Percentiles rank a stretch among this genome's conserved stretches.
Evolutionary conservation across 1,140 invertebrate species (phyloP).

Genomic region (Temnothorax nylanderi): DNA sequence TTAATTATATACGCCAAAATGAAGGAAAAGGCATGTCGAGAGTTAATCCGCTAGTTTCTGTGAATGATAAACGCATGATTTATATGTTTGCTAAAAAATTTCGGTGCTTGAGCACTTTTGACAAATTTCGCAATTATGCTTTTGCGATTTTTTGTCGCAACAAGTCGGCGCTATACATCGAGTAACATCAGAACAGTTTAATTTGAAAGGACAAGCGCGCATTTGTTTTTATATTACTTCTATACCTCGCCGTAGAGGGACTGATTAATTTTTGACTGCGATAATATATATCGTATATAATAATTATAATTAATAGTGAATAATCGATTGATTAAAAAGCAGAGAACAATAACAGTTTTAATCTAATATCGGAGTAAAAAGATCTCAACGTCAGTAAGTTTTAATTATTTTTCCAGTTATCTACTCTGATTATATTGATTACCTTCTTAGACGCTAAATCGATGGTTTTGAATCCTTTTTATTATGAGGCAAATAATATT

Average conservation of each 20-base stretch:
- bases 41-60: slow-evolving; percentile 44
- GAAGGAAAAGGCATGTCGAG: slow-evolving; percentile 33
- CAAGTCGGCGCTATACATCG: not conserved
- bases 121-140: not conserved
- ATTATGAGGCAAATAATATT: not conserved
- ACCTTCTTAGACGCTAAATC: not conserved
- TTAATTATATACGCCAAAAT: slow-evolving; percentile 61
- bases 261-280: slow-evolving; percentile 12
- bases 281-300: slow-evolving; percentile 16
- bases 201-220: not conserved
- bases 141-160: not conserved
- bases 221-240: not conserved
- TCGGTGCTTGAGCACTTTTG: not conserved
- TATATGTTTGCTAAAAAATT: slow-evolving; percentile 5
- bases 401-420: slow-evolving; percentile 37
- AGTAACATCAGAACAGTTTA: not conserved
- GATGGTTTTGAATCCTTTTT: not conserved
- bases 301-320: slow-evolving; percentile 14
- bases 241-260: not conserved
- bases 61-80: slow-evolving; percentile 1
- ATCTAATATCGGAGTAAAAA: slow-evolving; percentile 22
- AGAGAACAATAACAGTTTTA: not conserved
- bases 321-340: slow-evolving; percentile 24
- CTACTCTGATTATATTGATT: slow-evolving; percentile 30
- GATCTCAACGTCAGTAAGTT: not conserved